Base-by-base conservation (phyloP, 2,113 vertebrate genomes). In the Gallinago media region DNA sequence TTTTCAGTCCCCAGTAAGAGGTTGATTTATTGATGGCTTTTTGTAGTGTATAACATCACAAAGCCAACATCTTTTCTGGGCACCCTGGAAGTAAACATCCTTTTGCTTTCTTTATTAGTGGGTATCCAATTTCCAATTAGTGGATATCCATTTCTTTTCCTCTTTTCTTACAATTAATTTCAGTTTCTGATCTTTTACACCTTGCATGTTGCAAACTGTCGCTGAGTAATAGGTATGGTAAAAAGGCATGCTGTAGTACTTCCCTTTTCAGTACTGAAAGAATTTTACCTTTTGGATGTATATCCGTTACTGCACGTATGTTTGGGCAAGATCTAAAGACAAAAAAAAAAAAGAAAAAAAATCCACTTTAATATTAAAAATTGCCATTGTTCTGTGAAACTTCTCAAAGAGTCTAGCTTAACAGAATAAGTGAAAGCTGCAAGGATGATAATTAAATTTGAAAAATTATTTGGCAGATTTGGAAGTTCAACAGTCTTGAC, bases 291-390 rank as follows among this genome's bases (percentile, higher is more conserved):
- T 71, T 87, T 2, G 6, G 73, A 12, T 44, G 23, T 27, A 10
- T 21, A 42, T 59, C 19, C 1, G 90, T 96, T 71, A n/a, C 42
- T 85, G 83, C n/a, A 31, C 29, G 17, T 59, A 76, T 16, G 21
- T 14, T 84, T 25, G 96, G 88, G 83, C 92, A 97, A 21, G 96
- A 98, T 72, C 98, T 98, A 95, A 92, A 95, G 56, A 40, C 3
- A 59, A 52, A 74, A 93, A 88, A 93, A 91, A 36, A 90, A 8
- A 6, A 19, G 11, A 21, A 20, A 0, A 19, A 0, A 6, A 29
- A 15, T n/a, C 11, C 11, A 58, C 5, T 68, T 72, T 38, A 77
- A n/a, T 67, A 72, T 68, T 75, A 92, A 17, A 70, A 86, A 81
- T 55, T 73, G 6, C 6, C 11, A 50, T 21, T 80, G 2, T 82